A percentile compares a stretch with the other conserved stretches of the same genome.
Evolutionary conservation across 2,113 vertebrate species (phyloP).

Genomic region (Cathartes aura): DNA sequence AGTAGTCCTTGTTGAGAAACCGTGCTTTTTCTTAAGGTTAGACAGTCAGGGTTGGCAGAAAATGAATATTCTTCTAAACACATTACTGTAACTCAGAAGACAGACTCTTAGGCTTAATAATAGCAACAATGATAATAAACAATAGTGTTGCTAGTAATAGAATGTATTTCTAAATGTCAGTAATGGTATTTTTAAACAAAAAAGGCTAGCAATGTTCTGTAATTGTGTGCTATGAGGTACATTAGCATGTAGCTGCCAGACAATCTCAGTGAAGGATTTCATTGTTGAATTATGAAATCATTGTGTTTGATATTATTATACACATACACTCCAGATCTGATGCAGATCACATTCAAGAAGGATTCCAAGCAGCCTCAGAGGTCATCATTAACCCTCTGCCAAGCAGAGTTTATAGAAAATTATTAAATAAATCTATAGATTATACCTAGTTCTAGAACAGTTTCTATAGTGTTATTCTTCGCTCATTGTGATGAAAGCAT

Average conservation of each 20-base stretch:
- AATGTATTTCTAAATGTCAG: slow-evolving; percentile 32
- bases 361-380: background rate
- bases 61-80: background rate
- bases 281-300: slow-evolving; percentile 1
- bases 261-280: background rate
- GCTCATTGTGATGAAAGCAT: background rate
- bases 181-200: slow-evolving; percentile 50
- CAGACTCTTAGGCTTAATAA: background rate
- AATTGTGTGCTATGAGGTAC: background rate
- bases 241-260: background rate
- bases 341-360: background rate
- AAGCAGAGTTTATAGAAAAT: background rate
- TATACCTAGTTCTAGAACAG: background rate
- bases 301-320: background rate
- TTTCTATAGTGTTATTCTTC: background rate
- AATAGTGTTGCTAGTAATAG: background rate
- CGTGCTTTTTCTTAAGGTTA: background rate
- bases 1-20: background rate
- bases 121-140: slow-evolving; percentile 33
- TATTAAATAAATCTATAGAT: background rate
- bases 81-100: background rate
- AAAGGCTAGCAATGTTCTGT: background rate
- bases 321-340: background rate
- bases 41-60: background rate
- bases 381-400: background rate